These are phyloP conservation scores for Notarius lentiginosus DNA, from an alignment of 2,113 vertebrate species.

Conservation along the genomic window DNA sequence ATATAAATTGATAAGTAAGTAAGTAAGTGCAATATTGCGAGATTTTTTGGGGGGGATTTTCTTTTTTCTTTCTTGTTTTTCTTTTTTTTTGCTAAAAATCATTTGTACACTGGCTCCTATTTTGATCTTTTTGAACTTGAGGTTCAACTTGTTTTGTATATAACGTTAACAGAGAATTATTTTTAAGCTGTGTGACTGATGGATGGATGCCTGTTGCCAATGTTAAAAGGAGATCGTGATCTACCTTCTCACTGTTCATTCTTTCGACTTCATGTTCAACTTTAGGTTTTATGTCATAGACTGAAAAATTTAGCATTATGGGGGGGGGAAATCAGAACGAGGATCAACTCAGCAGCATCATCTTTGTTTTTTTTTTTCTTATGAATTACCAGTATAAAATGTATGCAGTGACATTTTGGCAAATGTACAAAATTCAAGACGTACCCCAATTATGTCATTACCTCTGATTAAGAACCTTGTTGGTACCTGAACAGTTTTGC, in stretches of 20 bases:
- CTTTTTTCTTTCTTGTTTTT: no score
- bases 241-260: background rate
- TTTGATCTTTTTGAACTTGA: slow-evolving; percentile 37
- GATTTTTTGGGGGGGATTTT: background rate
- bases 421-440: background rate
- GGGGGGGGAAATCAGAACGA: background rate
- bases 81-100: slow-evolving; percentile 34
- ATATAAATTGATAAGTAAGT: slow-evolving; percentile 22
- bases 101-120: slow-evolving; percentile 56
- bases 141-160: slow-evolving; percentile 53
- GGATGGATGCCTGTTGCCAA: background rate
- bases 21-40: slow-evolving; percentile 53
- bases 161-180: slow-evolving; percentile 46
- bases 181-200: slow-evolving; percentile 30
- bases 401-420: slow-evolving; percentile 5
- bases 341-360: background rate
- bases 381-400: background rate
- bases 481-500: background rate
- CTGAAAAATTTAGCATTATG: background rate
- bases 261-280: background rate
- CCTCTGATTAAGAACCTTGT: background rate
- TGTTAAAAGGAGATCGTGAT: background rate
- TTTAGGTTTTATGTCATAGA: background rate
- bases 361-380: background rate
- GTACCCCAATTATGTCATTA: background rate